Percentiles rank a stretch among this genome's conserved stretches.
Conservation (phyloP, 2,888 invertebrate genomes). For the Slavum lentiscoides region DNA sequence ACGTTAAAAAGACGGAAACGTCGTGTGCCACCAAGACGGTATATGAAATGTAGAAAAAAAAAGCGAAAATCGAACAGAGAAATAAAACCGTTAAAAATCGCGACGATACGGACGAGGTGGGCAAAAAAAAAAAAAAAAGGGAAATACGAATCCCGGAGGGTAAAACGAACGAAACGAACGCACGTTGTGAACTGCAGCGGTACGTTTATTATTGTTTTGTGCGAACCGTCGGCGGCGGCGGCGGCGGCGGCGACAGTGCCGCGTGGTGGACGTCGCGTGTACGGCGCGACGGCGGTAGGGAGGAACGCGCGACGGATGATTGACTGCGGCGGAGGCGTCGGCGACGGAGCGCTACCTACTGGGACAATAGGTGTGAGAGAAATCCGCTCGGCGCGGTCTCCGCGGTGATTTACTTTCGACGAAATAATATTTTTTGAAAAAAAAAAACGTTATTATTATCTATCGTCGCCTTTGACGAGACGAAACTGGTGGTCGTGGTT, state of each 20-base stretch:
- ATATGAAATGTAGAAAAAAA: not conserved
- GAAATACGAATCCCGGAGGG: not conserved
- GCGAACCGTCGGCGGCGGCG: slow-evolving; percentile 3
- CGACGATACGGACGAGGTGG: not conserved
- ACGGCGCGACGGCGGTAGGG: slow-evolving; percentile 3
- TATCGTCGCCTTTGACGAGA: no score
- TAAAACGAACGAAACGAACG: slow-evolving; percentile 14
- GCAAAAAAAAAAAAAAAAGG: no score
- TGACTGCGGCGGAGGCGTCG: slow-evolving; percentile 2
- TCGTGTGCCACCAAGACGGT: no score
- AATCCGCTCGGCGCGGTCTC: not conserved
- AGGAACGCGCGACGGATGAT: slow-evolving; percentile 36
- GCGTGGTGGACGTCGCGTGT: not conserved
- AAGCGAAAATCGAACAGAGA: not conserved
- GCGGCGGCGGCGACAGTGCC: not conserved
- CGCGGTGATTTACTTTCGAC: not conserved
- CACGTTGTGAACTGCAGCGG: slow-evolving; percentile 46
- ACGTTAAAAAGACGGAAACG: no score
- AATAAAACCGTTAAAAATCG: not conserved
- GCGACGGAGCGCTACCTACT: slow-evolving; percentile 42
- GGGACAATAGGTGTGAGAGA: slow-evolving; percentile 22
- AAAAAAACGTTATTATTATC: no score
- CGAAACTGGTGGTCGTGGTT: no score
- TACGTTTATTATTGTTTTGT: slow-evolving; percentile 37
- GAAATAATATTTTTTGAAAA: not conserved